Conservation (phyloP, 2,888 invertebrate species). For the Morpho achilles region DNA sequence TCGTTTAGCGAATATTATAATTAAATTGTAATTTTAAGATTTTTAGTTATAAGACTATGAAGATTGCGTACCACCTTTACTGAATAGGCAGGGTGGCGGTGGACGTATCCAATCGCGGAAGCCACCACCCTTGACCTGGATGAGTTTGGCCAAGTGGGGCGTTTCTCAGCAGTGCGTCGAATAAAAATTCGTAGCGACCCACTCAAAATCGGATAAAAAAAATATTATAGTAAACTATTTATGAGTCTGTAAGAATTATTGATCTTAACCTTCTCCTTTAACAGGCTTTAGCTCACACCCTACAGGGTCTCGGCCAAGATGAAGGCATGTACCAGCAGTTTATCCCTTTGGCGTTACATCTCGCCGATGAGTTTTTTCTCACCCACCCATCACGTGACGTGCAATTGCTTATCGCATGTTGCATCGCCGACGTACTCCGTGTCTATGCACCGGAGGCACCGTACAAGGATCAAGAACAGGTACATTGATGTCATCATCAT, state of each 20-base stretch:
- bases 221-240: neutral
- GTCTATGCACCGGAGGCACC: slow-evolving; percentile 99
- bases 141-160: no score
- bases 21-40: no score
- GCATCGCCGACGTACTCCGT: slow-evolving; percentile 96
- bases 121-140: no score
- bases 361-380: slow-evolving; percentile 95
- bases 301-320: slow-evolving; percentile 98
- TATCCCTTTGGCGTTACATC: slow-evolving; percentile 93
- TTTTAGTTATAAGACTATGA: no score
- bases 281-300: slow-evolving; percentile 92
- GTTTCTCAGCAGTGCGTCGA: no score
- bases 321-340: slow-evolving; percentile 95
- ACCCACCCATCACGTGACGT: slow-evolving; percentile 95
- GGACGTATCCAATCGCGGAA: no score
- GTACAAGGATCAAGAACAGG: slow-evolving; percentile 96
- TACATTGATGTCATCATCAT: no score
- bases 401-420: slow-evolving; percentile 96
- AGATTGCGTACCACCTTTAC: no score
- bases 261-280: neutral
- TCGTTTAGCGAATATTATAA: no score
- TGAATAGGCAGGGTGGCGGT: no score
- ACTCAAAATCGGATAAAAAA: no score
- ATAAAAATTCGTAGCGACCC: no score
- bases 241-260: neutral